These are phyloP conservation scores for Nanger granti DNA, from an alignment of 2,113 vertebrate genomes.

Conservation along the genomic window DNA sequence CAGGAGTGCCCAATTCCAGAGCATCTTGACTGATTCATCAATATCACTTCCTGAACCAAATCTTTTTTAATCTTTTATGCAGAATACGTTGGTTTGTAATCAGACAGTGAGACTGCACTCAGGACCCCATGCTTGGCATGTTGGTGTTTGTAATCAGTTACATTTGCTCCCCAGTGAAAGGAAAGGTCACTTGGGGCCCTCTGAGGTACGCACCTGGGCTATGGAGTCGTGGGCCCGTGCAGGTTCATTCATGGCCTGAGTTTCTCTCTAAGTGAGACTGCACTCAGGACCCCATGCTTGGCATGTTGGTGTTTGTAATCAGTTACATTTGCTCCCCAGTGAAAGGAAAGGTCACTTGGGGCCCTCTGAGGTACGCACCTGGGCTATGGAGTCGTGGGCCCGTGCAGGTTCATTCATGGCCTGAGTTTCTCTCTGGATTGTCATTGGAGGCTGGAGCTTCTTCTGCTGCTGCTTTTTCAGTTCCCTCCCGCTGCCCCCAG, in stretches of 20 bases:
- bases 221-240: not conserved
- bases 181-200: not conserved
- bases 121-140: not conserved
- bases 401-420: fast-evolving
- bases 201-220: not conserved
- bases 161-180: not conserved
- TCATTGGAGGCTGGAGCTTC: not conserved
- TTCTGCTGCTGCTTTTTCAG: not conserved
- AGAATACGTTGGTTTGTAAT: not conserved
- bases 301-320: not conserved
- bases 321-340: not conserved
- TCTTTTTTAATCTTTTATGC: not conserved
- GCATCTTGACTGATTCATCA: not conserved
- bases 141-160: not conserved
- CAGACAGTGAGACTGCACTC: not conserved
- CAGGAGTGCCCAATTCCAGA: not conserved
- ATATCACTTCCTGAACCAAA: not conserved
- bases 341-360: not conserved
- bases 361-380: not conserved
- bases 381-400: not conserved
- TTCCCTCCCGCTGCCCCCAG: not conserved
- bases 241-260: not conserved
- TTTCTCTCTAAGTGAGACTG: too few relatives aligned
- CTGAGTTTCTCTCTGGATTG: not conserved
- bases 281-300: not conserved